Percentiles rank a stretch among this genome's conserved stretches.
phyloP scores from a whole-genome alignment of 1,140 invertebrate species.

The Hydropsyche tenuis region DNA sequence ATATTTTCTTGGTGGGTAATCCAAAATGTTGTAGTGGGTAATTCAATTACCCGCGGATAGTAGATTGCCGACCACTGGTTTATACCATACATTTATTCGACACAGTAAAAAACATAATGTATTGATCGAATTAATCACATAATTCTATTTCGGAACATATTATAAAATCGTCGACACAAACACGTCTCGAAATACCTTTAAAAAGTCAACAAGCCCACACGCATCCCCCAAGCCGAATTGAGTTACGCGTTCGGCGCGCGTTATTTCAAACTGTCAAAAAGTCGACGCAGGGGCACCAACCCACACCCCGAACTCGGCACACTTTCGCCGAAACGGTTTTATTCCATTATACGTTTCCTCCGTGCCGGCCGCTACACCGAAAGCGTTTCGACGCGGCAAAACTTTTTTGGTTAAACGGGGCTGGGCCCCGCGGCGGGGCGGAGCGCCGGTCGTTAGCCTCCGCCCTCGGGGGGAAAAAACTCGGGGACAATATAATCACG shows the following conservation, averaged over 20 bases:
- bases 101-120: too few species aligned
- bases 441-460: slow-evolving; percentile 9
- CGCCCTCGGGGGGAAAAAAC: slow-evolving; percentile 26
- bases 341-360: slow-evolving; percentile 29
- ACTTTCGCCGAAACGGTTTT: slow-evolving; percentile 23
- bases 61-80: too few species aligned
- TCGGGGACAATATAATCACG: slow-evolving; percentile 34
- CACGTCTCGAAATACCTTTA: too few species aligned
- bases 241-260: not conserved
- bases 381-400: not conserved
- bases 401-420: slow-evolving; percentile 28
- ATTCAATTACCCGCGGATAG: too few species aligned
- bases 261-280: slow-evolving; percentile 33
- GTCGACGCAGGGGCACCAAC: too few species aligned
- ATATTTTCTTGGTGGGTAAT: too few species aligned
- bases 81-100: too few species aligned
- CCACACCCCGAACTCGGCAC: not conserved
- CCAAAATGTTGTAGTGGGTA: too few species aligned
- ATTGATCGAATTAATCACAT: too few species aligned
- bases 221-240: not conserved
- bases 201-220: not conserved
- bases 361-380: slow-evolving; percentile 1
- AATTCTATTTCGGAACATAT: too few species aligned
- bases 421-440: not conserved
- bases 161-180: too few species aligned